Base-by-base conservation (phyloP, 2,797 vertebrate species). In the Denticeps clupeoides region DNA sequence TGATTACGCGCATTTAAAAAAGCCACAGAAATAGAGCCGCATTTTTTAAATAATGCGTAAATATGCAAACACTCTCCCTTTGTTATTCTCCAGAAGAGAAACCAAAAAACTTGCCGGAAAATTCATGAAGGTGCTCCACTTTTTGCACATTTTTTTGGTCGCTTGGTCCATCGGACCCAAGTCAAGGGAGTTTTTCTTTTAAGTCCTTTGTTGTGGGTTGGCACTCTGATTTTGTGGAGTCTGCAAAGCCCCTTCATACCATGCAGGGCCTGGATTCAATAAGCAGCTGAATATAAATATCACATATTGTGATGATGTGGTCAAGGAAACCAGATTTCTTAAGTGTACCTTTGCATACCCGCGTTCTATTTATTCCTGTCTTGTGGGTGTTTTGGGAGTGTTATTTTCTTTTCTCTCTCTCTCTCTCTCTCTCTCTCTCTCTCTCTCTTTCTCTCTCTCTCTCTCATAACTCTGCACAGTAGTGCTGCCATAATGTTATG, bases 211-310 rank as follows among this genome's bases (percentile, higher is more conserved):
- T 93, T 97, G 93, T 93, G 91, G 88, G 82, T 67, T 75, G 81
- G 80, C 79, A 76, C 78, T 80, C 81, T 83, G 79, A 77, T 78
- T 73, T 80, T 72, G 59, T 79, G 82, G 82, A 83, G 84, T 78
- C 82, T 81, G 83, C 74, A 75, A 78, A 78, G 80, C 81, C 73
- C 81, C 81, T 79, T 80, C 78, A 71, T 70, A 29, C 85, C 85
- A 86, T 83, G 53, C 74, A 67, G 67, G 80, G 87, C 85, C 92
- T 95, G 91, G 90, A 87, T 89, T 83, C 89, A 93, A 95, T 97
- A 91, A 94, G 78, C 81, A 68, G 62, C 80, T 82, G 82, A 87
- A 72, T 82, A 77, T 82, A 78, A 47, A 56, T 42, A 71, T 70
- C 70, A 66, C 81, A 85, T 80, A 82, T 83, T 86, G 85, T 78